Conservation (phyloP, 2,888 invertebrate genomes). For the Anaspis maculata region DNA sequence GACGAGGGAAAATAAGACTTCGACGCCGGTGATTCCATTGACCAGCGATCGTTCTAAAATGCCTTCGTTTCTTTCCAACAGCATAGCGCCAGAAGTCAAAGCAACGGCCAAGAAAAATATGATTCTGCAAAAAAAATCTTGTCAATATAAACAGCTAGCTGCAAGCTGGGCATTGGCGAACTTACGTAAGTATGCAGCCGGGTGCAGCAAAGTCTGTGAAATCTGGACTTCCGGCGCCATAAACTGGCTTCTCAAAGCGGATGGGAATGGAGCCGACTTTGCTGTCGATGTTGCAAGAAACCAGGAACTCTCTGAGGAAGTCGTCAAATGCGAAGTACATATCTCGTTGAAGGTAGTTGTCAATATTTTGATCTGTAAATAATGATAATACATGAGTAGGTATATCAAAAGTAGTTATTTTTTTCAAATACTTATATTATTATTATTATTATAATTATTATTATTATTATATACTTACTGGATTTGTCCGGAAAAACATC, state of each 20-base stretch:
- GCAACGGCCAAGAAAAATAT: constrained; percentile 92
- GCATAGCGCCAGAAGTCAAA: constrained; percentile 82
- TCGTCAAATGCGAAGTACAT: constrained; percentile 63
- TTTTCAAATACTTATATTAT: no score
- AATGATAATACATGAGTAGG: constrained; percentile 3
- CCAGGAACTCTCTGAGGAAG: constrained; percentile 58
- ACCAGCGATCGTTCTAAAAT: constrained; percentile 83
- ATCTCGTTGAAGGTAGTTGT: constrained; percentile 67
- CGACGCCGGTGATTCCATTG: constrained; percentile 71
- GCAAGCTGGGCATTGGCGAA: constrained; percentile 18
- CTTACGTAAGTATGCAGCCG: constrained; percentile 80
- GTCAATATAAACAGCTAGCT: no score
- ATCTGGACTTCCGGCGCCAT: constrained; percentile 66
- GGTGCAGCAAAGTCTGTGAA: constrained; percentile 95
- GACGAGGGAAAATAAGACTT: constrained; percentile 82
- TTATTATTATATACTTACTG: constrained; percentile 52
- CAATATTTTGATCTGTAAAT: constrained; percentile 79
- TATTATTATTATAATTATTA: no score
- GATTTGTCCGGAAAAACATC: constrained; percentile 73
- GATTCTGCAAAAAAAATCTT: constrained; percentile 51
- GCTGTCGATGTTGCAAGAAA: constrained; percentile 55
- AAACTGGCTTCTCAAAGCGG: constrained; percentile 61
- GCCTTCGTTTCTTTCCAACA: constrained; percentile 83
- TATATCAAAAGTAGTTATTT: constrained; percentile 12
- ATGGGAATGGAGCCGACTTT: constrained; percentile 55